Base-by-base conservation (phyloP, 2,797 vertebrate species). In the Sphenodon punctatus region DNA sequence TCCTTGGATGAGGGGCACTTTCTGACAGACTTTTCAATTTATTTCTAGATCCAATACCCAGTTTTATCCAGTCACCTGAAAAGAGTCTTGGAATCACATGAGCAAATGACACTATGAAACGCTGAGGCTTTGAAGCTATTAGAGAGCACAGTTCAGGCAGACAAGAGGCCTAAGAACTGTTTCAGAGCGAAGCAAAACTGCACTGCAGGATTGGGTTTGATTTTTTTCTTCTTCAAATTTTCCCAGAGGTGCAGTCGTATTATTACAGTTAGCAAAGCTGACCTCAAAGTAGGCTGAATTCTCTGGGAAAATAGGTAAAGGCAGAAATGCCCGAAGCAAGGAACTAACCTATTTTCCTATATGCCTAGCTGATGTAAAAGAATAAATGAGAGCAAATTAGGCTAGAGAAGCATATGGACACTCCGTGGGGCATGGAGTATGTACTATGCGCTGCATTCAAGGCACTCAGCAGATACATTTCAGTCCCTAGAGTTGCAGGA, bases 221-320 rank as follows among this genome's bases (percentile, higher is more conserved):
- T 46, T 5, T 12, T 20, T 11, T 39, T 9, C n/a, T 27, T 42
- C 69, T 75, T 38, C 1, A 4, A 1, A 2, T 36, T 34, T 1
- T 80, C 80, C 61, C 69, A 1, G 48, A 8, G 63, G 75, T 11
- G 61, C 67, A 23, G 59, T 84, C 67, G 1, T 19, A 30, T 10
- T 1, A 1, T 39, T 19, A 5, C 1, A 4, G 67, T 32, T 59
- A 36, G 79, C 66, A 63, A 36, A 1, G 46, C 87, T 80, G 67
- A 92, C 82, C 92, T 87, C 91, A 92, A 95, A 95, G 87, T 93
- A 95, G 95, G 94, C 61, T 91, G 86, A n/a, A 79, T 91, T 94
- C 90, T 80, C 84, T 75, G 90, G 92, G 92, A 92, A 92, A 87
- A 85, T 41, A 82, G 92, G 90, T 85, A 59, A 88, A 76, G 76